These are phyloP conservation scores for Oreocharis arfaki DNA, from an alignment of 2,113 vertebrate species.

Conservation along the genomic window DNA sequence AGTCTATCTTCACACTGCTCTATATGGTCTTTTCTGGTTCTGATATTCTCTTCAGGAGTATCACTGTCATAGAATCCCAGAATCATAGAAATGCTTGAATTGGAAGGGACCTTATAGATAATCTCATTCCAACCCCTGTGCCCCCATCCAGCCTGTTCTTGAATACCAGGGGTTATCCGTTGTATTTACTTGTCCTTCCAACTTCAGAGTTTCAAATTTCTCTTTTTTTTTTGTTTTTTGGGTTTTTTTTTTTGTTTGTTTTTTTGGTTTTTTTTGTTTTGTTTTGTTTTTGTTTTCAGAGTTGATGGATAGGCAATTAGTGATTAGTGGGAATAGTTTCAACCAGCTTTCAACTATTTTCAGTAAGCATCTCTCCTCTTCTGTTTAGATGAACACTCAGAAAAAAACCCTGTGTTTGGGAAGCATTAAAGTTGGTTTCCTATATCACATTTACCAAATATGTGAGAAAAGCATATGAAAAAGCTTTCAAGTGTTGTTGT, in stretches of 20 bases:
- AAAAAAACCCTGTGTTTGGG: not conserved
- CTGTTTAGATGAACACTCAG: not conserved
- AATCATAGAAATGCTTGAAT: not conserved
- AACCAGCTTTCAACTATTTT: not conserved
- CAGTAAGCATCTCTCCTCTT: not conserved
- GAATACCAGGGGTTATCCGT: not conserved
- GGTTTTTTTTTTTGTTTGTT: too few relatives aligned
- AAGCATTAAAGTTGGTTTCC: not conserved
- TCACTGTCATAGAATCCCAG: not conserved
- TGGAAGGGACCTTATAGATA: not conserved
- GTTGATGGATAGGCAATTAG: not conserved
- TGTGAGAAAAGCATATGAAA: not conserved
- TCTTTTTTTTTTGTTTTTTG: not conserved
- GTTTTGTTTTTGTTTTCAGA: not conserved
- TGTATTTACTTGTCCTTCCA: not conserved
- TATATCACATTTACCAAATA: not conserved
- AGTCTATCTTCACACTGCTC: not conserved
- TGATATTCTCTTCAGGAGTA: not conserved
- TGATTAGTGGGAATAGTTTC: not conserved
- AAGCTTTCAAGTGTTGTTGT: not conserved
- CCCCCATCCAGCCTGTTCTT: not conserved
- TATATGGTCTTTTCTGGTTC: not conserved
- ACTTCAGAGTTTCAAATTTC: not conserved
- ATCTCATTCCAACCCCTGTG: rapidly evolving
- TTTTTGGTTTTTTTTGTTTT: too few relatives aligned